These are phyloP conservation scores for Silurus aristotelis DNA, from an alignment of 2,797 vertebrate genomes.

Conservation along the genomic window DNA sequence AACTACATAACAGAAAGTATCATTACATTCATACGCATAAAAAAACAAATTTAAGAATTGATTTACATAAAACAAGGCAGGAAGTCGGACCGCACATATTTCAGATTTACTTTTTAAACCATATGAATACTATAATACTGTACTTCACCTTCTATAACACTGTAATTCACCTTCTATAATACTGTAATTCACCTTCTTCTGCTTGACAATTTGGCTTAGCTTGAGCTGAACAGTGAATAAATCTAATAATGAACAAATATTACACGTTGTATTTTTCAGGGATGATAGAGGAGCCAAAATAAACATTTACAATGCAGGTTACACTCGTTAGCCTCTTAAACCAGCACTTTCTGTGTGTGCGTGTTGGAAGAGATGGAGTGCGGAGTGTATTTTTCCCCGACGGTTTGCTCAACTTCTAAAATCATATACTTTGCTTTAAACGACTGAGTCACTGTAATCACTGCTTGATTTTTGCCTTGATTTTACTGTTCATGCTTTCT, in stretches of 20 bases:
- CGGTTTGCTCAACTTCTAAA: neutral
- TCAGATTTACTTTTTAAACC: neutral
- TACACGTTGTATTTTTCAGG: neutral
- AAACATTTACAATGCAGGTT: neutral
- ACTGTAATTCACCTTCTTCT: neutral
- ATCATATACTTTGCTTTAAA: neutral
- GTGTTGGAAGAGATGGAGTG: neutral
- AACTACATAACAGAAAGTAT: neutral
- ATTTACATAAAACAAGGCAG: neutral
- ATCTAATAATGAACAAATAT: neutral
- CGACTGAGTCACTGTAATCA: neutral
- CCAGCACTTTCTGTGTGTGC: neutral
- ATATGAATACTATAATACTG: neutral
- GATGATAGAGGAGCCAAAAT: neutral
- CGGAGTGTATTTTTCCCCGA: neutral
- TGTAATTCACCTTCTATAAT: too few species aligned
- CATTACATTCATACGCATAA: neutral
- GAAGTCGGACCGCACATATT: neutral
- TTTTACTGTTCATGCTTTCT: slow-evolving; percentile 29
- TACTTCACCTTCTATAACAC: neutral
- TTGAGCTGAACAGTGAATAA: neutral
- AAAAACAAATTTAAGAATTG: neutral
- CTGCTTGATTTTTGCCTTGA: slow-evolving; percentile 8
- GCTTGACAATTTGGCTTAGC: neutral
- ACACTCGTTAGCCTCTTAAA: neutral